Conservation (phyloP, 1,140 invertebrate genomes). For the Drosophila arawakana region DNA sequence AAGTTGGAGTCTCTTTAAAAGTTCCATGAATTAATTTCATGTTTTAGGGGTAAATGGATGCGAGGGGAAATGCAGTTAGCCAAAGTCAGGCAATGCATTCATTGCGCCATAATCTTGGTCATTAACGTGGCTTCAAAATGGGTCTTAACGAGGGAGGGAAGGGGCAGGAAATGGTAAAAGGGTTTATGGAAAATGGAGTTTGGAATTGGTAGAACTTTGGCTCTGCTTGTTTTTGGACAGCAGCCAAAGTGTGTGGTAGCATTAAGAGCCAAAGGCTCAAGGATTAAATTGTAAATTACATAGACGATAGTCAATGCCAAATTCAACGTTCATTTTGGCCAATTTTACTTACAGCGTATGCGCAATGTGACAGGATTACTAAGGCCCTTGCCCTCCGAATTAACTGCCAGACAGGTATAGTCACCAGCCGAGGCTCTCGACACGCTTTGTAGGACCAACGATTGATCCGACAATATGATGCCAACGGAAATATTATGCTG, state of each 20-base stretch:
- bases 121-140: constrained; percentile 58
- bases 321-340: constrained; percentile 49
- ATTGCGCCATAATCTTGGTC: constrained; percentile 81
- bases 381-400: constrained; percentile 91
- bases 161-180: neutral
- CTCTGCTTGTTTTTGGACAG: constrained; percentile 60
- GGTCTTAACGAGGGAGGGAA: neutral
- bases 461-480: constrained; percentile 92
- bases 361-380: constrained; percentile 92
- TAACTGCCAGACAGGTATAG: constrained; percentile 92
- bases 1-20: constrained; percentile 44
- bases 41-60: constrained; percentile 22
- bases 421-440: constrained; percentile 91
- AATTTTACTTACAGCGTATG: constrained; percentile 91
- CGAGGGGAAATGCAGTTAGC: constrained; percentile 5
- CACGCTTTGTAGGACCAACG: constrained; percentile 92
- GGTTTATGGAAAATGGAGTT: neutral
- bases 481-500: constrained; percentile 91
- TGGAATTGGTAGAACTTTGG: constrained; percentile 27
- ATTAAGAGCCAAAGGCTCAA: constrained; percentile 80
- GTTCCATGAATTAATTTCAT: constrained; percentile 67
- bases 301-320: constrained; percentile 76
- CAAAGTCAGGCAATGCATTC: constrained; percentile 71
- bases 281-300: constrained; percentile 83
- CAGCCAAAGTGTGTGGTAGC: constrained; percentile 61